phyloP scores from a whole-genome alignment of 2,888 invertebrate species.

The Idaea aversata region DNA sequence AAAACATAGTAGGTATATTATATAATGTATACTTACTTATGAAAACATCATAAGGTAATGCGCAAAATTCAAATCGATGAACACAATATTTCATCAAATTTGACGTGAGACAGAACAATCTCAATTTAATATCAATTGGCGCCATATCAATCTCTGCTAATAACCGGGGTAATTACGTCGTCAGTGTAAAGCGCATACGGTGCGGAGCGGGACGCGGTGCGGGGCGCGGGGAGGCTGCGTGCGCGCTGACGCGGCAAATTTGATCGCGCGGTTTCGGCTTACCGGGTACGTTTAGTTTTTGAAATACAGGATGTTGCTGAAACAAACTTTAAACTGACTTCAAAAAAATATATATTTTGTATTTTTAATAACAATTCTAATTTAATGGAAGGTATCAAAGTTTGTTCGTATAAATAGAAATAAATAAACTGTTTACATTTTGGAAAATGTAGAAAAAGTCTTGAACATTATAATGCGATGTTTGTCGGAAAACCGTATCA shows the following conservation, averaged over 20 bases:
- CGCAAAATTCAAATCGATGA: too few relatives aligned
- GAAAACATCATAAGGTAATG: too few relatives aligned
- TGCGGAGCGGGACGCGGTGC: slow-evolving; percentile 16
- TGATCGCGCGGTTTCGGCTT: slow-evolving; percentile 74
- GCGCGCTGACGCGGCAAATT: slow-evolving; percentile 75
- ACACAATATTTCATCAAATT: slow-evolving; percentile 5
- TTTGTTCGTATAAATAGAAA: too few relatives aligned
- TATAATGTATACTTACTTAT: too few relatives aligned
- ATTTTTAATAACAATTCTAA: too few relatives aligned
- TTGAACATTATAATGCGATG: too few relatives aligned
- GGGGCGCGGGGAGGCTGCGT: slow-evolving; percentile 38
- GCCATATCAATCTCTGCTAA: slow-evolving; percentile 29
- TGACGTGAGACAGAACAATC: neutral
- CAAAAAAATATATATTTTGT: neutral
- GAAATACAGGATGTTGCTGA: slow-evolving; percentile 40
- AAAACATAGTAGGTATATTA: too few relatives aligned
- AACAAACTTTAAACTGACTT: slow-evolving; percentile 3
- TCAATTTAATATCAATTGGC: slow-evolving; percentile 15
- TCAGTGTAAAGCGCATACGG: slow-evolving; percentile 29
- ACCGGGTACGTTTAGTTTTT: slow-evolving; percentile 63
- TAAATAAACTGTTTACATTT: too few relatives aligned
- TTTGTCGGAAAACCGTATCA: too few relatives aligned
- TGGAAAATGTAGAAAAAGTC: too few relatives aligned
- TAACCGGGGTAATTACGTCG: slow-evolving; percentile 33
- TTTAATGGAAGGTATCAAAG: neutral